Conservation (phyloP, 2,888 invertebrate genomes). For the Hybos culiciformis region DNA sequence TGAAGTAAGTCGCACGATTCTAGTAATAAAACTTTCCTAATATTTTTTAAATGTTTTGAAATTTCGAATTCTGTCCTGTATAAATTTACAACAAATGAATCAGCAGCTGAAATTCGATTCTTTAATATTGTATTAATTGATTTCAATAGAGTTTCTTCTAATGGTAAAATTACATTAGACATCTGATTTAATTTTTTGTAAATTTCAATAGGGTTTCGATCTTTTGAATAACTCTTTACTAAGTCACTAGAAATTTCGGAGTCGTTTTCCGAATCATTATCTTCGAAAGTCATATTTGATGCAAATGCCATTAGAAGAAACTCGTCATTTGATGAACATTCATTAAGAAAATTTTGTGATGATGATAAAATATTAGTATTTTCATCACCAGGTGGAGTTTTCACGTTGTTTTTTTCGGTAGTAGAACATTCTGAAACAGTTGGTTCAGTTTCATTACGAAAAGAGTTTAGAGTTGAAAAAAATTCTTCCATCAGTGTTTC, state of each 20-base stretch:
- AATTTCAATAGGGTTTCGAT: too few species aligned
- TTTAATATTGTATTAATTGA: slow-evolving; percentile 34
- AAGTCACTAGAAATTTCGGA: slow-evolving; percentile 6
- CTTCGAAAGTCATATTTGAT: slow-evolving; percentile 16
- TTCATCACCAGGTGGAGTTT: too few species aligned
- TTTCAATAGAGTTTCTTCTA: slow-evolving; percentile 34
- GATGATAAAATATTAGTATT: too few species aligned
- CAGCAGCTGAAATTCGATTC: slow-evolving; percentile 31
- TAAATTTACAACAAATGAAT: slow-evolving; percentile 38
- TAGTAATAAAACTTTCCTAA: slow-evolving; percentile 40
- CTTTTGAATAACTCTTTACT: slow-evolving; percentile 4
- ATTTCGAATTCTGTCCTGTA: slow-evolving; percentile 37
- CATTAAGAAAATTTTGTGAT: background rate
- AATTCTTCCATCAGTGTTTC: slow-evolving; percentile 21
- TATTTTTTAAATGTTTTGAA: slow-evolving; percentile 35
- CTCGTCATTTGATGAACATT: slow-evolving; percentile 20
- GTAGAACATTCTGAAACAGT: too few species aligned
- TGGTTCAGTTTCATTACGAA: slow-evolving; percentile 8
- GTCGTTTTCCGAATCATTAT: slow-evolving; percentile 12
- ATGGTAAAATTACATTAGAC: slow-evolving; percentile 30
- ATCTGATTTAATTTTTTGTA: slow-evolving; percentile 20
- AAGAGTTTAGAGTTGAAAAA: slow-evolving; percentile 14
- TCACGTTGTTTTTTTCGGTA: too few species aligned
- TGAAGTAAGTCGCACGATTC: slow-evolving; percentile 40
- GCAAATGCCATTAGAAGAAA: slow-evolving; percentile 23